These are phyloP conservation scores for Sebastolobus altivelis DNA, from an alignment of 2,797 vertebrate species.

Conservation along the genomic window DNA sequence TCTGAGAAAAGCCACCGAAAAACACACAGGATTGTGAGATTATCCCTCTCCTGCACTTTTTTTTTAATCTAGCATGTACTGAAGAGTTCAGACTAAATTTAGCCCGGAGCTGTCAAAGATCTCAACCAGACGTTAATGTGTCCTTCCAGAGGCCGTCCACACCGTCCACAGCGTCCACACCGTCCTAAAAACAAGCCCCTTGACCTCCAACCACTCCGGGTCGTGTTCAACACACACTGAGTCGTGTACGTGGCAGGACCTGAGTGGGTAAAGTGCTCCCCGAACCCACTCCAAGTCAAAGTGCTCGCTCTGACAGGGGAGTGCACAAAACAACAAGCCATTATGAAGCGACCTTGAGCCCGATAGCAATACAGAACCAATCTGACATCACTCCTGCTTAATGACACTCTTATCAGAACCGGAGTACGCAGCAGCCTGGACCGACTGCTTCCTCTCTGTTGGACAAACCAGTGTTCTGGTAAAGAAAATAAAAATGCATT, in stretches of 20 bases:
- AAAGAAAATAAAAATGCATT: neutral
- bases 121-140: constrained; percentile 45
- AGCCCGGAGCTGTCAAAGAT: constrained; percentile 68
- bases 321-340: constrained; percentile 17
- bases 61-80: constrained; percentile 79
- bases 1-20: constrained; percentile 41
- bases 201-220: constrained; percentile 6
- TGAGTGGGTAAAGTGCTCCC: constrained; percentile 17
- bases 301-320: constrained; percentile 9
- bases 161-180: neutral
- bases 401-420: too few relatives aligned
- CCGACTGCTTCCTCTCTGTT: neutral
- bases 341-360: constrained; percentile 4
- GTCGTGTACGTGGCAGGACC: neutral
- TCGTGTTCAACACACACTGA: neutral
- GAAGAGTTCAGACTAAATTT: constrained; percentile 80
- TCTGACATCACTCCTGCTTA: too few relatives aligned
- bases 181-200: constrained; percentile 31
- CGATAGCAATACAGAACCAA: neutral
- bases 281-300: constrained; percentile 31
- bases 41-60: constrained; percentile 73
- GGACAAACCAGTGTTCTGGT: neutral
- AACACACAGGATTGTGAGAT: constrained; percentile 74
- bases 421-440: too few relatives aligned
- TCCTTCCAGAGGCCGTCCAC: constrained; percentile 22